Evolutionary conservation across 2,797 vertebrate species (phyloP), one percentile per base, ranked within the genome.

Genomic region (Mormyrus proboscirostris): DNA sequence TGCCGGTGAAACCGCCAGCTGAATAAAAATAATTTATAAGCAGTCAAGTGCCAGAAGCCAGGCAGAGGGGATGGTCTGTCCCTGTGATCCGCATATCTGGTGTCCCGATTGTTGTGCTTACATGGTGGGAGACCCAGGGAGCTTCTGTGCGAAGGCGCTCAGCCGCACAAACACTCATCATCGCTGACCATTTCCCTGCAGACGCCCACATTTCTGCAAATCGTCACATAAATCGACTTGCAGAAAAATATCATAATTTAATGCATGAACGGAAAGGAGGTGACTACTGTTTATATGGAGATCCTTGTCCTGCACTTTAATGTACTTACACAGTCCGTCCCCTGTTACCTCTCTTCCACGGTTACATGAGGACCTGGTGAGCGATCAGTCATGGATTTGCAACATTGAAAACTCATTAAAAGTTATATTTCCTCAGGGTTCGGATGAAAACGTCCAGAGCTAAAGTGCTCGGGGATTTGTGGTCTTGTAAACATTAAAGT

Each of bases 401-500:
- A 89, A 76, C 62, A 87, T 22, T 89, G 47, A 86, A 89, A 89
- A 50, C 84, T 69, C 38, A 50, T 86, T 89, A 69, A 89, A 95
- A 92, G 95, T 96, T 96, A 95, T 98, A 97, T 97, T 96, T 97
- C 97, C 97, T 96, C 96, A 96, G 95, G 96, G 97, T 97, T 96
- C 97, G 96, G 96, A 96, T 96, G 95, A 96, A 96, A 92, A 91
- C 93, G 94, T 95, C 95, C 95, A 95, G 94, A 96, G 95, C 96
- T 95, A 95, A 95, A 94, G 95, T 97, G 97, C 97, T 97, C 97
- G 96, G 95, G 96, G 95, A 98, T 98, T 98, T 97, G 97, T 96
- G 95, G 97, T 96, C 97, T 98, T 99, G 98, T 98, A 99, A 99
- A 99, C 97, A 98, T 97, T 97, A 97, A 98, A 98, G 96, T 96